These are phyloP conservation scores for Acanthosepion esculentum DNA, from an alignment of 2,888 invertebrate genomes.

Conservation along the genomic window DNA sequence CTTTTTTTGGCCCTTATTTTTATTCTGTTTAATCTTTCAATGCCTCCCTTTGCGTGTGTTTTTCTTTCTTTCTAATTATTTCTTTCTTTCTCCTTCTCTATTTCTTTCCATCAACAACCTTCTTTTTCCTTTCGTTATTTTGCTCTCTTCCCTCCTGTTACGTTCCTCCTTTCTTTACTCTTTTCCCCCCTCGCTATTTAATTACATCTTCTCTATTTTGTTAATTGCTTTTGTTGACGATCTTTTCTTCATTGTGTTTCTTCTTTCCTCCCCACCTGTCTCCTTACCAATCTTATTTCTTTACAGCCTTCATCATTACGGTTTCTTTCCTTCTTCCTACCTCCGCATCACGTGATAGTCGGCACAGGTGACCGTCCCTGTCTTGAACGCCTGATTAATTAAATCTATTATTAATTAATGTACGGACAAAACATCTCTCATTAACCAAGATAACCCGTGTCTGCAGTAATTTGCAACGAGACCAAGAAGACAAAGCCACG, in stretches of 20 bases:
- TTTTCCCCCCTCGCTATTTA: not conserved
- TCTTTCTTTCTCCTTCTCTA: not conserved
- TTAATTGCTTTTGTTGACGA: too few relatives aligned
- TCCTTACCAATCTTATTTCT: not conserved
- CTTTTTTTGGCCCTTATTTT: not conserved
- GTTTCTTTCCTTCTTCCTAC: not conserved
- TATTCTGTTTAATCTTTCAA: not conserved
- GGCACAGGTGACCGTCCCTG: constrained; percentile 1
- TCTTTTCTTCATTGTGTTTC: not conserved
- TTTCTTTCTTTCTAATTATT: not conserved
- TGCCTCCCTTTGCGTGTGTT: not conserved
- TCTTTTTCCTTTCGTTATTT: not conserved
- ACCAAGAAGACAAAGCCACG: not conserved
- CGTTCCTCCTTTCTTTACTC: not conserved
- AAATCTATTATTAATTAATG: constrained; percentile 8
- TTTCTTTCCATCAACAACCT: not conserved
- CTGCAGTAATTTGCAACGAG: not conserved
- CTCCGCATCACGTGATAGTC: not conserved
- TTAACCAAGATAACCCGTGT: constrained; percentile 6
- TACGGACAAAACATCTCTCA: not conserved
- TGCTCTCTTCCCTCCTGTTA: not conserved
- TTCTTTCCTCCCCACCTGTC: not conserved
- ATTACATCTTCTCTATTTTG: not conserved
- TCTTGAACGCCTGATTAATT: not conserved
- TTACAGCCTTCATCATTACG: not conserved